Percentiles rank a stretch among this genome's conserved stretches.
Conservation (phyloP, 92 coral and sea anemone species). For the Parazoanthus swiftii region DNA sequence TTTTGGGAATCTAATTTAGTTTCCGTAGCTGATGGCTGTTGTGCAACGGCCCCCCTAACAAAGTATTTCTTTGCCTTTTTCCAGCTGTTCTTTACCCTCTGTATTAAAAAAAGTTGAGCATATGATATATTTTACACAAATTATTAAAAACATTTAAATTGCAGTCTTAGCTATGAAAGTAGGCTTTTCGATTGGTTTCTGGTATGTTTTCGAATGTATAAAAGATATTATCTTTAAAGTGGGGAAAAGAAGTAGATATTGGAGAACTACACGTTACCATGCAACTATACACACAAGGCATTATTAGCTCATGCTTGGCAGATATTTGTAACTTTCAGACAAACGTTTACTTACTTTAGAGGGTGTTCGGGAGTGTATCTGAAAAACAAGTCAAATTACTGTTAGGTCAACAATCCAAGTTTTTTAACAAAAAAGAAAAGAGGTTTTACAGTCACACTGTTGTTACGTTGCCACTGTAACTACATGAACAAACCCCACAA, state of each 20-base stretch:
- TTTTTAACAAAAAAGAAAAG: not conserved
- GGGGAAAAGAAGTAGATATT: no score
- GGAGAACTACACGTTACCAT: no score
- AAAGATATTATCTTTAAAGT: no score
- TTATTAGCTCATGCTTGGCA: not conserved
- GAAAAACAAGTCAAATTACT: not conserved
- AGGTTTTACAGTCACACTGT: not conserved
- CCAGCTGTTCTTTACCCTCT: conserved; percentile 5
- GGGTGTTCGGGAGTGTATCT: conserved; percentile 17
- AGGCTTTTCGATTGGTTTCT: not conserved
- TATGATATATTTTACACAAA: no score
- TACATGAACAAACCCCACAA: no score
- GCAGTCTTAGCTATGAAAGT: no score
- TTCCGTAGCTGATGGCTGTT: not conserved
- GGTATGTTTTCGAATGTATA: not conserved
- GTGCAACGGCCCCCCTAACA: not conserved
- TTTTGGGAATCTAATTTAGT: not conserved
- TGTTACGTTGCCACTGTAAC: no score
- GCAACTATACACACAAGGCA: no score
- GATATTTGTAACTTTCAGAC: not conserved
- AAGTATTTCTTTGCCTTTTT: conserved; percentile 18
- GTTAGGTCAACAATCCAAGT: not conserved
- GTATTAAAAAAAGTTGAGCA: not conserved
- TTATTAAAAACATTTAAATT: no score
- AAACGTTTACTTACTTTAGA: not conserved